Evolutionary conservation across 2,888 invertebrate species (phyloP).

Genomic region (Geotrupes spiniger): DNA sequence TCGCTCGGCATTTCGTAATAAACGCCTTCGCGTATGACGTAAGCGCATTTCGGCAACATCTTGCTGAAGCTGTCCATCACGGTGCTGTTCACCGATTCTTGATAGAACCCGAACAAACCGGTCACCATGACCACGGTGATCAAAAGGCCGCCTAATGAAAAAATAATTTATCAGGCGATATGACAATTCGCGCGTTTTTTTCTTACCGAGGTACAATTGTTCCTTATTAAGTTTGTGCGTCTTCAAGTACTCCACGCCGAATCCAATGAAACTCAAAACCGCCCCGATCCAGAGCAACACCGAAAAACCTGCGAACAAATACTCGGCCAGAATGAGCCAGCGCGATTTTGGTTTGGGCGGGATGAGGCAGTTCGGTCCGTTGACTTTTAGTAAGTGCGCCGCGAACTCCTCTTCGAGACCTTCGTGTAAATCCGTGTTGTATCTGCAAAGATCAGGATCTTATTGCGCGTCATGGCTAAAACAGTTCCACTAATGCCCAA

Average conservation of each 20-base stretch:
- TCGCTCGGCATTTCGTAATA: conserved; percentile 59
- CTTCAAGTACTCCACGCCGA: conserved; percentile 42
- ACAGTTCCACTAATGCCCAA: too few relatives aligned
- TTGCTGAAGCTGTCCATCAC: conserved; percentile 86
- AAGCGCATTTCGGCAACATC: conserved; percentile 70
- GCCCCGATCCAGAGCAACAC: conserved; percentile 68
- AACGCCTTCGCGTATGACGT: conserved; percentile 66
- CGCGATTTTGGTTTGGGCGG: conserved; percentile 60
- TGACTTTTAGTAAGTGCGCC: conserved; percentile 51
- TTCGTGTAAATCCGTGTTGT: conserved; percentile 49
- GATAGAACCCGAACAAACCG: conserved; percentile 58
- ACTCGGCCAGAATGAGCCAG: conserved; percentile 62
- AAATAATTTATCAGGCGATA: too few relatives aligned
- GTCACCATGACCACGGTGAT: conserved; percentile 61
- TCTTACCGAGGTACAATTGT: conserved; percentile 40
- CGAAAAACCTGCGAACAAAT: conserved; percentile 71
- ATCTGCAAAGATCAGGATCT: conserved; percentile 36
- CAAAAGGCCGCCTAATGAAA: conserved; percentile 53
- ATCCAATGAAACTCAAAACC: conserved; percentile 60
- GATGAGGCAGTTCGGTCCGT: conserved; percentile 63
- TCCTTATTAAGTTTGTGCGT: conserved; percentile 30
- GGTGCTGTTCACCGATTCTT: conserved; percentile 65
- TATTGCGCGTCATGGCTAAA: too few relatives aligned
- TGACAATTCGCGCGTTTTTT: background rate
- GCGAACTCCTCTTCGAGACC: conserved; percentile 59